Evolutionary conservation across 64 coral and sea anemone species (phyloP).

Genomic region (Porites australiensis): DNA sequence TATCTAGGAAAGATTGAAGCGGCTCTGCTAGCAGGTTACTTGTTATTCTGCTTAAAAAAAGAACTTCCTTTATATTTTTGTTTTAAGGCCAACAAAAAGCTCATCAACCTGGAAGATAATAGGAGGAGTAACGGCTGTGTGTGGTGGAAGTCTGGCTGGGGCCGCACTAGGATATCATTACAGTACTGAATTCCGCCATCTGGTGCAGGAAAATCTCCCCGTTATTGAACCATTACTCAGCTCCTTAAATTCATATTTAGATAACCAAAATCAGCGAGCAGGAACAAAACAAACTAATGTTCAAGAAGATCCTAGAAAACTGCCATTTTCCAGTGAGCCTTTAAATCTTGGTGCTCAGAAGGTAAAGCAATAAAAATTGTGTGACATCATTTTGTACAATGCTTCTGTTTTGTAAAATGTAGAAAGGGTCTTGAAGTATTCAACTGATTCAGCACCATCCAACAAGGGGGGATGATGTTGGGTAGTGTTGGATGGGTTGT

Average conservation of each 20-base stretch:
- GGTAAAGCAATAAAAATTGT: neutral
- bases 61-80: neutral
- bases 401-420: neutral
- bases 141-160: conserved; percentile 65
- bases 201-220: conserved; percentile 74
- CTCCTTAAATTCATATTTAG: neutral
- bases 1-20: too few relatives aligned
- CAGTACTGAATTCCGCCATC: conserved; percentile 74
- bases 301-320: neutral
- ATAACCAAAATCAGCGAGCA: neutral
- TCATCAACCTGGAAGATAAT: conserved; percentile 69
- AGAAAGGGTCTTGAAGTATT: too few relatives aligned
- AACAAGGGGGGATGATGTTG: too few relatives aligned
- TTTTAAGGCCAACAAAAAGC: conserved; percentile 23
- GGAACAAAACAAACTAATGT: neutral
- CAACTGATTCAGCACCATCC: too few relatives aligned
- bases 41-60: neutral
- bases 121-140: conserved; percentile 47
- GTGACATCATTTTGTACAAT: neutral
- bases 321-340: neutral
- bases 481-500: too few relatives aligned
- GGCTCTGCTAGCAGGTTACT: too few relatives aligned
- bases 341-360: conserved; percentile 40
- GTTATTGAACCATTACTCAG: conserved; percentile 76
- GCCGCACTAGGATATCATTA: conserved; percentile 59